Evolutionary conservation across 2,888 invertebrate species (phyloP).

Genomic region (Nineta flava): DNA sequence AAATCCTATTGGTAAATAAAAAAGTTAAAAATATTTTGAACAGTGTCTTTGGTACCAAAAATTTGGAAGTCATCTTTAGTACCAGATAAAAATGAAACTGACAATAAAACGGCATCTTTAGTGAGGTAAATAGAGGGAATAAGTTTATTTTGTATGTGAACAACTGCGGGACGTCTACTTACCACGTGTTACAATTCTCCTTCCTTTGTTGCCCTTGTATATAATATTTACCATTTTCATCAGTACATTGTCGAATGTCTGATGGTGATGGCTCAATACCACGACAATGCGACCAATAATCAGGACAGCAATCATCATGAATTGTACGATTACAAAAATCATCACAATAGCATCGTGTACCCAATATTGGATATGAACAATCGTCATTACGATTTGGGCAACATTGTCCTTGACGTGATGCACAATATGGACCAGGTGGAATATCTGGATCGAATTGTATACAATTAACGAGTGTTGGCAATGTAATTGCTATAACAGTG

Average conservation of each 20-base stretch:
- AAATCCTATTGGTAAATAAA: too few species aligned
- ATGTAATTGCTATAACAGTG: neutral
- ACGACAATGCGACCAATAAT: constrained; percentile 62
- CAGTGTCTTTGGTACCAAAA: too few species aligned
- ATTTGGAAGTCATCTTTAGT: too few species aligned
- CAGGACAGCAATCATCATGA: constrained; percentile 83
- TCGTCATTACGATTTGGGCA: constrained; percentile 62
- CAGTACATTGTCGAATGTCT: constrained; percentile 28
- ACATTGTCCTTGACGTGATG: constrained; percentile 34
- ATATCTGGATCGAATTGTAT: constrained; percentile 28
- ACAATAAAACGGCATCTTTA: too few species aligned
- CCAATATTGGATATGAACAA: constrained; percentile 57
- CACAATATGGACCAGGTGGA: constrained; percentile 43
- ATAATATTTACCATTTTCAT: constrained; percentile 34
- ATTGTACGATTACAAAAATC: constrained; percentile 67
- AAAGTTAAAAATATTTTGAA: too few species aligned
- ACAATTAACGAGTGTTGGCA: constrained; percentile 8
- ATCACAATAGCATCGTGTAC: constrained; percentile 87
- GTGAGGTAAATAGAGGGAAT: too few species aligned
- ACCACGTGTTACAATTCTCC: constrained; percentile 65
- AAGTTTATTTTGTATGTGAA: too few species aligned
- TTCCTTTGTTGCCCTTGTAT: constrained; percentile 32
- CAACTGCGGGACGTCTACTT: too few species aligned
- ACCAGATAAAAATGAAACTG: too few species aligned
- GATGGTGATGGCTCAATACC: constrained; percentile 23